These are phyloP conservation scores for Invenusta paracnida DNA, from an alignment of 2,888 invertebrate species.

Conservation along the genomic window DNA sequence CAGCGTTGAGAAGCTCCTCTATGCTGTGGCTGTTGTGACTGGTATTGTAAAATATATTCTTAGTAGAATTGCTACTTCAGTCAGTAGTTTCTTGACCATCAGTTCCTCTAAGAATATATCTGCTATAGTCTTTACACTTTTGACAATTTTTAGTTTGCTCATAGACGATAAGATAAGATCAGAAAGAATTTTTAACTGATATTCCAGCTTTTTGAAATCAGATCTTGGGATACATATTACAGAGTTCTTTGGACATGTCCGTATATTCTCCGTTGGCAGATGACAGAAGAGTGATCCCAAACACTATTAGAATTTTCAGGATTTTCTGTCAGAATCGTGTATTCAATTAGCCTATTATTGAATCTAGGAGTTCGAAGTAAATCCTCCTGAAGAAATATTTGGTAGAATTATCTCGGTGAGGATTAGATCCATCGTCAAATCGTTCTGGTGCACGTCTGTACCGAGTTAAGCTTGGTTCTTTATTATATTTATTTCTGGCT, in stretches of 20 bases:
- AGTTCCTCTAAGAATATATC: not conserved
- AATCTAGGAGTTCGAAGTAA: not conserved
- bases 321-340: not conserved
- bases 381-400: not conserved
- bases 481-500: not conserved
- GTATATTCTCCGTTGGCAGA: not conserved
- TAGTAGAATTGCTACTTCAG: not conserved
- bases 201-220: not conserved
- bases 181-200: not conserved
- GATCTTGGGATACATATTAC: not conserved
- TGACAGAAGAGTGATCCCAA: not conserved
- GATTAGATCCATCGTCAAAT: not conserved
- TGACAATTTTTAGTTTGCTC: not conserved
- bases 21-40: not conserved
- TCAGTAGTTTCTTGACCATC: not conserved
- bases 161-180: not conserved
- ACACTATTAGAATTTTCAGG: not conserved
- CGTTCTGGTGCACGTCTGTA: conserved; percentile 15
- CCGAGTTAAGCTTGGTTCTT: conserved; percentile 7
- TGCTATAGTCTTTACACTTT: not conserved
- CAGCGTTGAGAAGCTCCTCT: not conserved
- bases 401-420: not conserved
- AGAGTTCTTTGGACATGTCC: not conserved
- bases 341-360: not conserved
- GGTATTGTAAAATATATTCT: not conserved